Percentiles rank a stretch among this genome's conserved stretches.
Conservation (phyloP, 2,113 vertebrate species). For the Phalacrocorax carbo region DNA sequence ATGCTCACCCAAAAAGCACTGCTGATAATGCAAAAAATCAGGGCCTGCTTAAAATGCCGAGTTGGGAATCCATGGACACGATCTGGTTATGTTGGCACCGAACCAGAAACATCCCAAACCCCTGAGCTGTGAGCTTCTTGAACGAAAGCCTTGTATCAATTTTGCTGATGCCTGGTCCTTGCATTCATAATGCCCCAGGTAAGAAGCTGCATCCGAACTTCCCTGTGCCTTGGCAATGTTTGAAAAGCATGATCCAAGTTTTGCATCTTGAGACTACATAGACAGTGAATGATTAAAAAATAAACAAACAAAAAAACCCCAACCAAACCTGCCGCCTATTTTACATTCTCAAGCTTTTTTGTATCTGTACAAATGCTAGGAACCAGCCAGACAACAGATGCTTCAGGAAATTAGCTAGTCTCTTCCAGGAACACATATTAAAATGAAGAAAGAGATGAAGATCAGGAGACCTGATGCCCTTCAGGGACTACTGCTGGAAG, state of each 20-base stretch:
- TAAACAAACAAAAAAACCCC: not conserved
- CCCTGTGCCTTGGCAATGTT: not conserved
- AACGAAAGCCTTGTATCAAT: not conserved
- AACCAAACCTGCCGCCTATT: not conserved
- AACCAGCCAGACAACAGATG: not conserved
- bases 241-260: not conserved
- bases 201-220: not conserved
- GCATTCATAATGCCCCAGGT: not conserved
- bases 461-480: not conserved
- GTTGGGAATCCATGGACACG: not conserved
- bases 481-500: not conserved
- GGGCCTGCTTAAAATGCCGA: not conserved
- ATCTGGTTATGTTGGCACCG: not conserved
- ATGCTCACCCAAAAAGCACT: not conserved
- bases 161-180: not conserved
- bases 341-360: not conserved
- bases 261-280: not conserved
- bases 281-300: not conserved
- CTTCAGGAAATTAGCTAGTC: constrained; percentile 30
- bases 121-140: not conserved
- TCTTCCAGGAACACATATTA: constrained; percentile 3
- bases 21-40: not conserved
- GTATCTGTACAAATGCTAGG: not conserved
- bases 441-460: constrained; percentile 23
- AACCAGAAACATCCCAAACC: not conserved